Percentiles rank a stretch among this genome's conserved stretches.
Conservation (phyloP, 2,113 vertebrate genomes). For the Psittacus erithacus region DNA sequence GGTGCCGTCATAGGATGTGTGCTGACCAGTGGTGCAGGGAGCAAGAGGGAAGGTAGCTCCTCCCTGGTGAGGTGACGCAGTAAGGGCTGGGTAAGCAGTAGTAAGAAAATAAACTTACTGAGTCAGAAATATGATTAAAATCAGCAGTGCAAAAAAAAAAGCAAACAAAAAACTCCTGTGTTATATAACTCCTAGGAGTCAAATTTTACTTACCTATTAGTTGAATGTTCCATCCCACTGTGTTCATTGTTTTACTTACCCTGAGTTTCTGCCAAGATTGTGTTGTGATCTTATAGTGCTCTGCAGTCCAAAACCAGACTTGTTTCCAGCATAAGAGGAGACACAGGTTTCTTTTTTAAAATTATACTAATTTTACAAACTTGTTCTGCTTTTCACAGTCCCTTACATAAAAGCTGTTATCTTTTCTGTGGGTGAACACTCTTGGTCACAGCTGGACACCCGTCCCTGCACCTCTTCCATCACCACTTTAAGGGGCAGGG, state of each 20-base stretch:
- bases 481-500: not conserved
- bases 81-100: not conserved
- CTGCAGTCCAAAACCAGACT: not conserved
- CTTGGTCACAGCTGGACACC: not conserved
- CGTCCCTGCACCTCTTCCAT: not conserved
- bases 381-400: not conserved
- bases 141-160: not conserved
- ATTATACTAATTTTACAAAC: not conserved
- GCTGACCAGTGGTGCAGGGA: not conserved
- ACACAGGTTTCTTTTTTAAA: not conserved
- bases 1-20: fast-evolving
- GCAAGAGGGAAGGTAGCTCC: not conserved
- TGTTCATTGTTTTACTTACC: not conserved
- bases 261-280: not conserved
- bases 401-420: not conserved
- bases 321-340: not conserved
- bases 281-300: not conserved
- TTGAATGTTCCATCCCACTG: not conserved
- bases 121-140: not conserved
- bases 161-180: not conserved
- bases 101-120: not conserved
- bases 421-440: not conserved
- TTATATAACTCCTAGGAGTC: not conserved
- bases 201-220: not conserved
- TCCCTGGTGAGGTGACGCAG: not conserved